These are phyloP conservation scores for Hippoglossus stenolepis DNA, from an alignment of 2,113 vertebrate genomes.

Conservation along the genomic window DNA sequence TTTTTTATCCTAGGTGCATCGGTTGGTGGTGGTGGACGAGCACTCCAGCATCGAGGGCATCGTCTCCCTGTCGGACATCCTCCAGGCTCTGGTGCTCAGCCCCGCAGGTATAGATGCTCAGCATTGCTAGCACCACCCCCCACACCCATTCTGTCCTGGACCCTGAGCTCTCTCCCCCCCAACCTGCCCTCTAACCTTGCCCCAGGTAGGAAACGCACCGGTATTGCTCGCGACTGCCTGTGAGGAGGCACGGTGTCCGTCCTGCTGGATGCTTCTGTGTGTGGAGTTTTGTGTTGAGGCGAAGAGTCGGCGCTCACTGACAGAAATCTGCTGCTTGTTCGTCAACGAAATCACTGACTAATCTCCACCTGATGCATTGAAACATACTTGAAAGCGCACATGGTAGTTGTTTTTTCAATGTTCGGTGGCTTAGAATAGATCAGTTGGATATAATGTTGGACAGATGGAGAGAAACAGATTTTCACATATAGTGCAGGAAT, in stretches of 20 bases:
- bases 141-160: constrained; percentile 57
- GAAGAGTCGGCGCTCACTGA: background rate
- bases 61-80: constrained; percentile 97
- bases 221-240: constrained; percentile 6
- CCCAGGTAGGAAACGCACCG: constrained; percentile 71
- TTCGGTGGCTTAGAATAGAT: background rate
- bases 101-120: constrained; percentile 91
- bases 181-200: constrained; percentile 50
- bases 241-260: constrained; percentile 47
- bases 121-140: constrained; percentile 67
- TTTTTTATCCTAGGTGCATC: constrained; percentile 88
- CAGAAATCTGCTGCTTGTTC: background rate
- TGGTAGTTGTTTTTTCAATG: background rate
- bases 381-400: background rate
- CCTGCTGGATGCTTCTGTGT: constrained; percentile 38
- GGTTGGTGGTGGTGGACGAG: constrained; percentile 95
- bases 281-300: constrained; percentile 17
- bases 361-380: background rate
- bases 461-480: background rate
- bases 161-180: constrained; percentile 61
- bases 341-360: background rate
- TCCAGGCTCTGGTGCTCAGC: constrained; percentile 95
- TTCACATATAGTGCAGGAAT: background rate
- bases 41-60: constrained; percentile 94
- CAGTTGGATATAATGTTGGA: too few species aligned